A percentile compares a stretch with the other conserved stretches of the same genome.
Evolutionary conservation across 2,888 invertebrate genomes (phyloP).

Genomic region (Hydrotaea cyrtoneurina): DNA sequence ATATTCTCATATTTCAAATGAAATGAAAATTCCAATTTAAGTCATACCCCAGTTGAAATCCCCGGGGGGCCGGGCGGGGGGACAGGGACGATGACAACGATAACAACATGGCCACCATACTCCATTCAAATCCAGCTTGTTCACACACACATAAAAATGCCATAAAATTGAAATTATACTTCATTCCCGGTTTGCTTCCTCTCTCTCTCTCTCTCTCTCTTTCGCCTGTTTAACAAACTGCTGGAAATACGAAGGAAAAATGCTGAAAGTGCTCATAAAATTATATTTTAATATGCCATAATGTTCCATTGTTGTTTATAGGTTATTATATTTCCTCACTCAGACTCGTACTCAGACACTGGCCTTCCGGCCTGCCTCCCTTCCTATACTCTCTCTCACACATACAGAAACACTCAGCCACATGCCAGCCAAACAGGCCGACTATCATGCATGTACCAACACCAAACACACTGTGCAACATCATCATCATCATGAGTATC

Average conservation of each 20-base stretch:
- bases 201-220: not conserved
- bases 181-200: not conserved
- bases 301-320: slow-evolving; percentile 54
- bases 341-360: slow-evolving; percentile 18
- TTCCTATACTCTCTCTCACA: not conserved
- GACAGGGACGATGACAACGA: too few relatives aligned
- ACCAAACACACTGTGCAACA: slow-evolving; percentile 6
- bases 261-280: slow-evolving; percentile 52
- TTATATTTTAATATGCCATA: slow-evolving; percentile 62
- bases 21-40: slow-evolving; percentile 32
- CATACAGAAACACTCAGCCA: not conserved
- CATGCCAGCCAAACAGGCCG: not conserved
- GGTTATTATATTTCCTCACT: slow-evolving; percentile 45
- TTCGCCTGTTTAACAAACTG: not conserved
- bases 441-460: slow-evolving; percentile 3
- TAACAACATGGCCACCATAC: too few relatives aligned
- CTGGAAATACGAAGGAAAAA: not conserved
- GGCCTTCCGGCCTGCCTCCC: too few relatives aligned
- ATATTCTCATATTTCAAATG: slow-evolving; percentile 22
- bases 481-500: not conserved
- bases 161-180: slow-evolving; percentile 31
- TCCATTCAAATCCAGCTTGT: not conserved
- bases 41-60: not conserved
- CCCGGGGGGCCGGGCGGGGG: not conserved
- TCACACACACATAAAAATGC: slow-evolving; percentile 24